Base-by-base conservation (phyloP, 2,113 vertebrate species). In the Podilymbus podiceps region DNA sequence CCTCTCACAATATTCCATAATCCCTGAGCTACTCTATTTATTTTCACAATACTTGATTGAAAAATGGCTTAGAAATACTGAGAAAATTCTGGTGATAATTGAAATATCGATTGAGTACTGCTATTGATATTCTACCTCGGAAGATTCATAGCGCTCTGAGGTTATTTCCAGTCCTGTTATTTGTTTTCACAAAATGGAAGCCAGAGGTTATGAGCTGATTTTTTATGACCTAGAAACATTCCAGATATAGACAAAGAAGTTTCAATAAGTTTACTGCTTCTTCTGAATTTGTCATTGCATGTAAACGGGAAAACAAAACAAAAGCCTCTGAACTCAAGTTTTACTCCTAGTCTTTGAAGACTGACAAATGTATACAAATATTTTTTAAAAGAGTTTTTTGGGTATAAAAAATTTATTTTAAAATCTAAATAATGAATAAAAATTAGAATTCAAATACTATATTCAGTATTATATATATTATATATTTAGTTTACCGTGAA, bases 111-210 rank as follows among this genome's bases (percentile, higher is more conserved):
- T 85, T 92, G 80, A 93, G 59, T 85, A 90, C 80, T 90, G 92
- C 76, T 89, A 93, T 93, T 95, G 96, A 96, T 97, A 92, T 93
- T 95, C 91, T 89, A 64, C 80, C 90, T 75, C 58, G 60, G 69
- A 94, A 94, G 80, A 95, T 85, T 92, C 73, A 27, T 86, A 93
- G 64, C 60, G 50, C 86, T 93, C 80, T 68, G 85, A 92, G 92
- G 84, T 85, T 92, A 95, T 90, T 94, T 94, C 83, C 88, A 89
- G 49, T 50, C 95, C 84, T 85, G 46, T 84, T 97, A 92, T 97
- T 96, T 96, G 92, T 96, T 97, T 97, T 96, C 88, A 92, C 90
- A 97, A 90, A 97, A 97, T 95, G 86, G 83, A 95, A 97, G 88
- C 83, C 92, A 95, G 96, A 97, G 96, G 96, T 97, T 93, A 95